Evolutionary conservation across 2,113 vertebrate genomes (phyloP).

Genomic region (Columbina picui): DNA sequence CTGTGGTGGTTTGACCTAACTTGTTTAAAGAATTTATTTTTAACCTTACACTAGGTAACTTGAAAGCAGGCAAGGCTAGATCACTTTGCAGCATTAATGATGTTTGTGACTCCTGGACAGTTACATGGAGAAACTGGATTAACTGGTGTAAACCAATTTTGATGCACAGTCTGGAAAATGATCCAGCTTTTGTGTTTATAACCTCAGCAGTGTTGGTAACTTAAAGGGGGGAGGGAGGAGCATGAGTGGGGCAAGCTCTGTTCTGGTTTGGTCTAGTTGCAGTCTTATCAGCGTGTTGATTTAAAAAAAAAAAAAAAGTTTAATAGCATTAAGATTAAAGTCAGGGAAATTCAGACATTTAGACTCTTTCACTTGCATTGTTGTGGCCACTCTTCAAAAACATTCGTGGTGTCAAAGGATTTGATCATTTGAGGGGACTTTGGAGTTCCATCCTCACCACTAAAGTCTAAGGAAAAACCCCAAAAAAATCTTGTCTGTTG

Average conservation of each 20-base stretch:
- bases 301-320: not conserved
- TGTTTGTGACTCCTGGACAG: constrained; percentile 1
- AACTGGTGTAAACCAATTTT: constrained; percentile 20
- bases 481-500: not conserved
- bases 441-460: not conserved
- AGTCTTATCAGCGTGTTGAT: not conserved
- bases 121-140: constrained; percentile 1
- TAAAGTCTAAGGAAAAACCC: not conserved
- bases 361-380: not conserved
- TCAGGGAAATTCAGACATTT: not conserved
- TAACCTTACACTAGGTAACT: not conserved
- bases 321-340: not conserved
- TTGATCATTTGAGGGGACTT: not conserved
- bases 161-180: not conserved
- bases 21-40: constrained; percentile 58
- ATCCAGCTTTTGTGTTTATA: not conserved
- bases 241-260: not conserved
- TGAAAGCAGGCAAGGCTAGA: not conserved
- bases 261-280: not conserved
- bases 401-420: not conserved
- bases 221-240: not conserved
- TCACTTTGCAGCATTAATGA: not conserved
- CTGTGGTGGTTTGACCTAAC: constrained; percentile 26
- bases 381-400: not conserved
- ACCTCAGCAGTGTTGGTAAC: not conserved